phyloP scores from a whole-genome alignment of 1,140 invertebrate genomes.

The Pogonomyrmex californicus region DNA sequence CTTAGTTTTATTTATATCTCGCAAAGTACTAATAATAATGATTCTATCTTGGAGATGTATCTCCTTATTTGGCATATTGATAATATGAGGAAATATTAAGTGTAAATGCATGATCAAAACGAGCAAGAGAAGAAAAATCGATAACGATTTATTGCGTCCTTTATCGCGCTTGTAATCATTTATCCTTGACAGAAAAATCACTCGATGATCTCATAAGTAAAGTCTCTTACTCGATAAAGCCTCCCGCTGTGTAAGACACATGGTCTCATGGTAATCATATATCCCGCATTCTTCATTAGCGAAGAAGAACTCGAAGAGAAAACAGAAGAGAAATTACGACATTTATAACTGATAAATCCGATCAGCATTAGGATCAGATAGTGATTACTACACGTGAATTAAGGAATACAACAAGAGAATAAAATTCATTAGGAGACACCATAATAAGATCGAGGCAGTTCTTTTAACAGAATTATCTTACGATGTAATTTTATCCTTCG shows the following conservation, averaged over 20 bases:
- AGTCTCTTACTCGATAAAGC: not conserved
- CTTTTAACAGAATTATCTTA: conserved; percentile 31
- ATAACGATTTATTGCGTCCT: conserved; percentile 14
- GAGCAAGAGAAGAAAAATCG: not conserved
- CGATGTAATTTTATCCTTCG: not conserved
- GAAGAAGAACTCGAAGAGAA: not conserved
- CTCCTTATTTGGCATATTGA: not conserved
- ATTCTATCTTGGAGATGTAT: not conserved
- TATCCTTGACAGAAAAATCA: conserved; percentile 19
- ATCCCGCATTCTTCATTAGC: not conserved
- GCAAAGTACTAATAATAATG: not conserved
- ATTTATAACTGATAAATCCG: conserved; percentile 30
- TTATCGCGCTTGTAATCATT: not conserved
- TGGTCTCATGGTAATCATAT: not conserved
- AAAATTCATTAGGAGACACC: conserved; percentile 5
- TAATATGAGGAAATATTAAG: not conserved
- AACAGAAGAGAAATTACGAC: conserved; percentile 24
- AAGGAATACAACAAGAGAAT: not conserved
- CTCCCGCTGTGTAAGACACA: conserved; percentile 30
- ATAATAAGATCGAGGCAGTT: conserved; percentile 6
- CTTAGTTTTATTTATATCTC: not conserved
- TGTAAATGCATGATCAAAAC: not conserved
- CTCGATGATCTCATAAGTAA: conserved; percentile 12
- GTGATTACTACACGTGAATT: not conserved
- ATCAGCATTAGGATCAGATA: conserved; percentile 31